Evolutionary conservation across 2,888 invertebrate species (phyloP).

Genomic region (Acanthosepion pharaonis): DNA sequence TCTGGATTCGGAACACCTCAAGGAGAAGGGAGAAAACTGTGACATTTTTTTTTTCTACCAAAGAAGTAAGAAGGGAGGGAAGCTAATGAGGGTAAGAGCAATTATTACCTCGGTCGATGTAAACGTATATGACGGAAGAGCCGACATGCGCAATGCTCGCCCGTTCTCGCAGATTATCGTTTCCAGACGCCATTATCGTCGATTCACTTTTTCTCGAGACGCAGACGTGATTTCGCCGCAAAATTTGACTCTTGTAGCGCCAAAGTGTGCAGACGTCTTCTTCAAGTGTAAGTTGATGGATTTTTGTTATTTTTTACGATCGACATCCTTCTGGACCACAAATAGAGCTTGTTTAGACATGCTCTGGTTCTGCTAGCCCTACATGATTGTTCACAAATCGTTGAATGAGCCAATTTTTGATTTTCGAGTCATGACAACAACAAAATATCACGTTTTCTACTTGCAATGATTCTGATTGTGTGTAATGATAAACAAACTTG

Average conservation of each 20-base stretch:
- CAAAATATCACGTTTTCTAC: neutral
- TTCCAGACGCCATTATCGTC: conserved; percentile 71
- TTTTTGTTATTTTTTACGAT: conserved; percentile 37
- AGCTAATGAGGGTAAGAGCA: too few species aligned
- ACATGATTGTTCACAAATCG: neutral
- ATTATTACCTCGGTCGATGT: too few species aligned
- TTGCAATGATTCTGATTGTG: neutral
- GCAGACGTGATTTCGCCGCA: conserved; percentile 69
- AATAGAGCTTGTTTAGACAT: neutral
- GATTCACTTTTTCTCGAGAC: conserved; percentile 63
- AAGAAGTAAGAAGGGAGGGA: too few species aligned
- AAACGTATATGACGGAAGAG: neutral
- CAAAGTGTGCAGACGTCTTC: conserved; percentile 53
- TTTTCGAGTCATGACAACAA: conserved; percentile 18
- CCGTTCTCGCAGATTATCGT: conserved; percentile 72
- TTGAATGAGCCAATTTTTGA: neutral
- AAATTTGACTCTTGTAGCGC: conserved; percentile 56
- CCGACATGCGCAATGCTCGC: conserved; percentile 68
- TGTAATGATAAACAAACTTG: neutral
- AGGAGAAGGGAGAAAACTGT: too few species aligned
- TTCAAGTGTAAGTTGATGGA: conserved; percentile 46
- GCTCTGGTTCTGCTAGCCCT: neutral
- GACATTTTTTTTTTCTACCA: too few species aligned
- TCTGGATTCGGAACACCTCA: too few species aligned
- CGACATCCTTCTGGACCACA: neutral